These are phyloP conservation scores for Petrocephalus sullivani DNA, from an alignment of 2,797 vertebrate species.

Conservation along the genomic window DNA sequence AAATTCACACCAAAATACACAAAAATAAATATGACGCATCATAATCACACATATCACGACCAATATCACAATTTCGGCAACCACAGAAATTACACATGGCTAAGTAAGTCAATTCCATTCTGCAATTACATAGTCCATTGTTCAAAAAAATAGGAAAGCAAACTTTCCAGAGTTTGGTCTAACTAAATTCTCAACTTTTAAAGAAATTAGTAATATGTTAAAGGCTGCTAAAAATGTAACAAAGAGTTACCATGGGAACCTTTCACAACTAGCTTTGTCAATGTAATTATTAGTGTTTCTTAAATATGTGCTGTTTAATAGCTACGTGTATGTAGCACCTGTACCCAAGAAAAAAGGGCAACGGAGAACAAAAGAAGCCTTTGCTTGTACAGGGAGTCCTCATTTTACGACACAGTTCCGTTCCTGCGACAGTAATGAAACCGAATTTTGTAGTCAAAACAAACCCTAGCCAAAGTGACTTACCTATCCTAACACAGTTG, in stretches of 20 bases:
- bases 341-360: not conserved
- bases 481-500: too few relatives aligned
- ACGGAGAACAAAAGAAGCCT: not conserved
- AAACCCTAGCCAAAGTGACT: too few relatives aligned
- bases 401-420: too few relatives aligned
- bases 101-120: not conserved
- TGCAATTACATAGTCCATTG: not conserved
- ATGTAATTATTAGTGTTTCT: not conserved
- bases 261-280: not conserved
- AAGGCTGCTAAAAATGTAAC: not conserved
- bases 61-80: not conserved
- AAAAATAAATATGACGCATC: slow-evolving; percentile 26
- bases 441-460: too few relatives aligned
- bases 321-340: not conserved
- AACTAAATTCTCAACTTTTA: not conserved
- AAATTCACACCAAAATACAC: not conserved
- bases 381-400: not conserved
- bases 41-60: not conserved
- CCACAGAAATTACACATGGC: not conserved
- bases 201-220: not conserved
- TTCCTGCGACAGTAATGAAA: too few relatives aligned
- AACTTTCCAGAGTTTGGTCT: not conserved
- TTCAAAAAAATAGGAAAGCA: not conserved
- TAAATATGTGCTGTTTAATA: not conserved
- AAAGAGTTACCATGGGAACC: not conserved